These are phyloP conservation scores for Paratrypauchen microcephalus DNA, from an alignment of 2,797 vertebrate species.

Conservation along the genomic window DNA sequence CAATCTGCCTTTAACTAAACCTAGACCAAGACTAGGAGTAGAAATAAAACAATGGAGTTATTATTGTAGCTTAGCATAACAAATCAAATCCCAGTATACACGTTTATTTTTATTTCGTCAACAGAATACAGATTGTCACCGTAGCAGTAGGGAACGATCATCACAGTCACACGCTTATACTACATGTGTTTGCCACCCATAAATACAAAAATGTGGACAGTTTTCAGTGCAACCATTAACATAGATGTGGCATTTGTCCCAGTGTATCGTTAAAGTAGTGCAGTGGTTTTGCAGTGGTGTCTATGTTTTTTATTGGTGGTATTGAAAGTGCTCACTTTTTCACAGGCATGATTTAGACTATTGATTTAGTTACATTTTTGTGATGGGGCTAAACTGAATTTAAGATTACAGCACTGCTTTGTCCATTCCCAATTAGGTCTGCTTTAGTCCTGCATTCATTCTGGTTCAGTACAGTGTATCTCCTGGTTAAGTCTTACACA, in stretches of 20 bases:
- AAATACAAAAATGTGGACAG: slow-evolving; percentile 38
- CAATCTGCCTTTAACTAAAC: slow-evolving; percentile 27
- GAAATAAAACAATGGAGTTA: slow-evolving; percentile 26
- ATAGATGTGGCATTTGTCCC: background rate
- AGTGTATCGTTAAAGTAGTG: background rate
- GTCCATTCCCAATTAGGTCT: background rate
- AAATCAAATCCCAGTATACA: slow-evolving; percentile 24
- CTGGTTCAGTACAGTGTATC: background rate
- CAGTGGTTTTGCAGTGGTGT: background rate
- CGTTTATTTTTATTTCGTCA: slow-evolving; percentile 55
- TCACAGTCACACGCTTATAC: slow-evolving; percentile 7
- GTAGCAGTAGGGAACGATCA: slow-evolving; percentile 14
- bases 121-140: slow-evolving; percentile 17
- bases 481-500: background rate
- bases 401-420: background rate
- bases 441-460: background rate
- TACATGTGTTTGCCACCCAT: slow-evolving; percentile 29
- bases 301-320: background rate
- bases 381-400: background rate
- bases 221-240: slow-evolving; percentile 40
- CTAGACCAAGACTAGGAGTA: slow-evolving; percentile 4
- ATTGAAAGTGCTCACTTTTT: background rate
- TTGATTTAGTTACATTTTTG: background rate
- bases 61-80: slow-evolving; percentile 2
- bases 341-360: background rate